Percentiles rank a stretch among this genome's conserved stretches.
Evolutionary conservation across 2,113 vertebrate species (phyloP).

Genomic region (Bos indicus): DNA sequence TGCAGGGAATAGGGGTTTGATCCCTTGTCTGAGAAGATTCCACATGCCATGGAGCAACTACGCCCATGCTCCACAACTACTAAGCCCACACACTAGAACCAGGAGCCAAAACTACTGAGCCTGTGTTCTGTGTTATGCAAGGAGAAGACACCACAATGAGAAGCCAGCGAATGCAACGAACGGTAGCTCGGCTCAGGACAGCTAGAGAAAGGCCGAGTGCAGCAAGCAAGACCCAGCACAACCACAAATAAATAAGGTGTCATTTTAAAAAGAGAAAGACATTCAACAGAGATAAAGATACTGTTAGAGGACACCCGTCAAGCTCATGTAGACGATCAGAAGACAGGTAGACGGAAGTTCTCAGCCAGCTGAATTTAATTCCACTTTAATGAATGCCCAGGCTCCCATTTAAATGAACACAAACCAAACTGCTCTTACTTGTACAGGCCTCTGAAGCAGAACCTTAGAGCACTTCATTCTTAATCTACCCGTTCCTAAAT

Average conservation of each 20-base stretch:
- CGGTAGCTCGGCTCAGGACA: not conserved
- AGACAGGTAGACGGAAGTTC: not conserved
- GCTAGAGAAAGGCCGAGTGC: rapidly evolving
- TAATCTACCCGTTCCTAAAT: slow-evolving; percentile 30
- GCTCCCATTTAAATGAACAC: not conserved
- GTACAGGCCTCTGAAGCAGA: not conserved
- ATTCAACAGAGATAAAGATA: not conserved
- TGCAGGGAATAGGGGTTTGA: not conserved
- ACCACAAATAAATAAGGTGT: not conserved
- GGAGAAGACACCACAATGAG: not conserved
- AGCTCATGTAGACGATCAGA: not conserved
- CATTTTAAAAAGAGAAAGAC: not conserved
- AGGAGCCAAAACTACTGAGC: not conserved
- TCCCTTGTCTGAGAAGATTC: not conserved
- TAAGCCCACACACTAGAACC: not conserved
- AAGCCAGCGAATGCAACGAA: not conserved
- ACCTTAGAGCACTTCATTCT: not conserved
- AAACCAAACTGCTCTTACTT: not conserved
- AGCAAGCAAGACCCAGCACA: not conserved
- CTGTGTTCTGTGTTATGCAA: not conserved
- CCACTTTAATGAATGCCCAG: not conserved
- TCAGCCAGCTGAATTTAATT: not conserved
- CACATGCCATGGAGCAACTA: not conserved
- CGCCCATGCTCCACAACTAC: not conserved
- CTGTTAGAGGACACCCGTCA: not conserved